These are phyloP conservation scores for Chalcis sispes DNA, from an alignment of 2,888 invertebrate species.

Conservation along the genomic window DNA sequence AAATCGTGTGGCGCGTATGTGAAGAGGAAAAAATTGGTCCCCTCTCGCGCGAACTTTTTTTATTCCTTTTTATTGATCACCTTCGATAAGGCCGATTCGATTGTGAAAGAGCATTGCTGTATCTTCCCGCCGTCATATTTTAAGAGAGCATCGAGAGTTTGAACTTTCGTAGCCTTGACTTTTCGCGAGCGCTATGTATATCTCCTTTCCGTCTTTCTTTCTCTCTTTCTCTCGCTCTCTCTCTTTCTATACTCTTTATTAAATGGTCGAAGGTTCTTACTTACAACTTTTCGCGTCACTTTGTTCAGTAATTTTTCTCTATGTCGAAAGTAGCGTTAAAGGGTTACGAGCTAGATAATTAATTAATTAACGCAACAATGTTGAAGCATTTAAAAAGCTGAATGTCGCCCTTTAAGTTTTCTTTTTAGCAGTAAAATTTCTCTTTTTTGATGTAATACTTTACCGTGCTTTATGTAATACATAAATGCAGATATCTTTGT, in stretches of 20 bases:
- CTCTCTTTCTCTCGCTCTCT: background rate
- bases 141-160: constrained; percentile 19
- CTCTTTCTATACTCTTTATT: too few species aligned
- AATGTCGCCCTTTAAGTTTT: constrained; percentile 13
- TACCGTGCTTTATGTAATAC: too few species aligned
- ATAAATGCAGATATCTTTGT: too few species aligned
- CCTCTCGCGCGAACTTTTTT: background rate
- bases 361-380: constrained; percentile 69
- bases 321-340: constrained; percentile 1
- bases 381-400: constrained; percentile 60
- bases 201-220: background rate
- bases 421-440: too few species aligned
- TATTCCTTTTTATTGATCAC: too few species aligned
- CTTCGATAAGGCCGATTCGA: constrained; percentile 20
- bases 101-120: background rate
- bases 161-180: constrained; percentile 39
- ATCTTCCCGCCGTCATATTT: constrained; percentile 18
- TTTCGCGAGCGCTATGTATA: background rate
- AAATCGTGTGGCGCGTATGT: too few species aligned
- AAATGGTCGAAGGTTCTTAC: too few species aligned
- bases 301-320: too few species aligned
- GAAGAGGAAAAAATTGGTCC: too few species aligned
- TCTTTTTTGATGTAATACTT: too few species aligned
- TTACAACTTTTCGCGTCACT: background rate
- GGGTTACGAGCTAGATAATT: constrained; percentile 57